Base-by-base conservation (phyloP, 1,140 invertebrate species). In the Dinoponera quadriceps region DNA sequence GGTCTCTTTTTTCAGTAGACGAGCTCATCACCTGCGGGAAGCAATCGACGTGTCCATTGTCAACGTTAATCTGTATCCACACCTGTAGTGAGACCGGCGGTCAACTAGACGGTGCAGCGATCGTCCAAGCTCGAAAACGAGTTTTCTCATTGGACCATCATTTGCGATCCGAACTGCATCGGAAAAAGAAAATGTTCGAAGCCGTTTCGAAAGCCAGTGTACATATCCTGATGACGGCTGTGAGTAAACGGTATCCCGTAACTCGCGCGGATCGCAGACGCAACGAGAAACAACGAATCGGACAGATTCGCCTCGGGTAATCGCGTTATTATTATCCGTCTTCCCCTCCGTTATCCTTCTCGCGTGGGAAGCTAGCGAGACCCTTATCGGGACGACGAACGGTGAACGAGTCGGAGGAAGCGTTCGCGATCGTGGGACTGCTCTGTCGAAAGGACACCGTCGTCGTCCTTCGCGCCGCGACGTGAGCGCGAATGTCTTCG, bases 21-120 rank as follows among this genome's bases (percentile, higher is more conserved):
- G 59, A 71, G 63, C 62, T 65, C 65, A 71, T 51, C 78, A 85
- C 84, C 84, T 87, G 75, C 75, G 65, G 75, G 75, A 57, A 84
- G 66, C 66, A 71, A 48, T 78, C 44, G 73, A 78, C 82, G 72
- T 85, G 62, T 74, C 59, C 78, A 82, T 82, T 82, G 71, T 74
- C 71, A 82, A 62, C 69, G 78, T 83, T 75, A 65, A 83, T 75
- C 74, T 77, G 59, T 83, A 78, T 77, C 82, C 71, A 82, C 78
- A 72, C 71, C 68, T 82, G 78, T 62, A 60, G 65, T 71, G 33
- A 44, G 48, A 72, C 59, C 55, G 60, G 78, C 55, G 49, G 65
- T 57, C 51, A 44, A 59, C 63, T 57, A 57, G 38, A 33, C 49
- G 54, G 4, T n/a, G 33, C 22, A 27, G 57, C 49, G 22, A 25